Evolutionary conservation across 2,797 vertebrate species (phyloP).

Genomic region (Chaunax sp.): DNA sequence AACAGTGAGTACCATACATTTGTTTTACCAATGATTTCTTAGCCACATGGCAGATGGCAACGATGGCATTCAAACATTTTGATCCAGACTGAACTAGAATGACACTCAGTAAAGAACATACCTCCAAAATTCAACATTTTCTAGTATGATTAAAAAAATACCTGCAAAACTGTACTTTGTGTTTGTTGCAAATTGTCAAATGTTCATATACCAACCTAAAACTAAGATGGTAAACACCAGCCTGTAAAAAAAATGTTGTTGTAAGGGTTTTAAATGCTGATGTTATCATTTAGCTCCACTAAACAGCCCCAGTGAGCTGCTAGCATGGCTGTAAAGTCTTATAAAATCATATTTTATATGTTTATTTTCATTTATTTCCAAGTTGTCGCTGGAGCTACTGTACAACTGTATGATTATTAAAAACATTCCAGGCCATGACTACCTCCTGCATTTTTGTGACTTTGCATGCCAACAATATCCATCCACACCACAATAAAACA

Average conservation of each 20-base stretch:
- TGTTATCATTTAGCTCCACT: constrained; percentile 5
- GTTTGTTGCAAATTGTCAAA: not conserved
- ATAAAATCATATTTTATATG: no score
- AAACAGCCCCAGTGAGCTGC: not conserved
- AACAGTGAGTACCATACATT: no score
- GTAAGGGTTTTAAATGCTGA: not conserved
- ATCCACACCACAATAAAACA: constrained; percentile 4
- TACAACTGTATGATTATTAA: not conserved
- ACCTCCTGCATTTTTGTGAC: not conserved
- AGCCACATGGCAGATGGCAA: no score
- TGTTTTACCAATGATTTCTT: no score
- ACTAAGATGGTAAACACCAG: not conserved
- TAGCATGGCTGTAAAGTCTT: not conserved
- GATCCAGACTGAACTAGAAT: no score
- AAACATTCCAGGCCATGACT: not conserved
- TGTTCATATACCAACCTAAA: not conserved
- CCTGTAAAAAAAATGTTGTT: no score
- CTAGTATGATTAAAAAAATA: no score
- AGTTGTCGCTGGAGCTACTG: not conserved
- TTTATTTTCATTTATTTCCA: not conserved
- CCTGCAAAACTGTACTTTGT: no score
- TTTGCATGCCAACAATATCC: constrained; percentile 20
- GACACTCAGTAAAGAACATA: no score
- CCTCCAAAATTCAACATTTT: no score
- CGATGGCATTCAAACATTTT: no score